Base-by-base conservation (phyloP, 2,888 invertebrate species). In the Rhorus exstirpatorius region DNA sequence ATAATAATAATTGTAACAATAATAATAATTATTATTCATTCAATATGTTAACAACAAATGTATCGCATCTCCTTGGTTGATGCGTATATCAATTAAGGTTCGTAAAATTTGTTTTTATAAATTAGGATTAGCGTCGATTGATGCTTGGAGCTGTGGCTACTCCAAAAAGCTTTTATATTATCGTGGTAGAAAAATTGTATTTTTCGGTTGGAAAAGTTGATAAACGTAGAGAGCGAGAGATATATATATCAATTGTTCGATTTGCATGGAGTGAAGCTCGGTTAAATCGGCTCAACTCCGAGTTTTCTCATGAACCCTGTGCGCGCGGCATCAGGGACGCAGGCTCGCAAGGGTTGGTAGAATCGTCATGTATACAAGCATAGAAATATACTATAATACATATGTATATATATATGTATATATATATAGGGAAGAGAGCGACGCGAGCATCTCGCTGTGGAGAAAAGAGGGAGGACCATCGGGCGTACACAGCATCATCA, bases 401-500 rank as follows among this genome's bases (percentile, higher is more conserved):
- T n/a, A 12, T 4, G n/a, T 26, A 44, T 44, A 7, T 65, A 44
- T 38, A 46, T 38, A 53, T 10, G 24, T 19, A 44, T 63, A 24
- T 41, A 63, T 44, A 14, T 24, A 21, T 14, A 3, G 1, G 26
- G 19, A 14, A 14, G 44, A 38, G 46, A 67, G 76, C 76, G 76
- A 76, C 76, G 76, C 76, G 76, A 76, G 76, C 76, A 76, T 67
- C 67, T 44, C 55, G 58, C 8, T 4, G 4, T n/a, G 78, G 12
- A 1, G 44, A 7, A 24, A 88, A 84, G 83, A 55, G 17, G 84
- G 89, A 31, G 17, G 55, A 21, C 14, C 55, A 58, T 44, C 58
- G 51, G 38, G 86, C 86, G 86, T 84, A 86, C 70, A 86, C 88
- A 35, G 68, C 77, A 83, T 83, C 83, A 93, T 93, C 91, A 93